phyloP scores from a whole-genome alignment of 2,113 vertebrate species.

The Tragelaphus strepsiceros region DNA sequence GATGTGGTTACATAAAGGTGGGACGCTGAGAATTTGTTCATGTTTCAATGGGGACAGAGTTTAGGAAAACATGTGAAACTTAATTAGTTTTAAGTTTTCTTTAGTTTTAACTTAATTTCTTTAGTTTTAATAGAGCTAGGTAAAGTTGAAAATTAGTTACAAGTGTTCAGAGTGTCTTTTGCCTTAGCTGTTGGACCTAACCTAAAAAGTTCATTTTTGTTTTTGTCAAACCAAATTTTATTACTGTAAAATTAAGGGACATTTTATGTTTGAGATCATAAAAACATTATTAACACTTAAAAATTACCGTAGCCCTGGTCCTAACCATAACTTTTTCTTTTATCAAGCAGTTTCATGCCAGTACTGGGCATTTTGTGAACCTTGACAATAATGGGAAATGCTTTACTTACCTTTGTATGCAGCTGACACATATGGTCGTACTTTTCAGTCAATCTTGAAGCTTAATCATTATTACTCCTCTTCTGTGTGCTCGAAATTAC shows the following conservation, averaged over 20 bases:
- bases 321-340: background rate
- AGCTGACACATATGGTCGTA: background rate
- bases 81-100: background rate
- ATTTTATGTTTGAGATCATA: background rate
- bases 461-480: background rate
- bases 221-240: background rate
- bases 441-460: background rate
- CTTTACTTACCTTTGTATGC: background rate
- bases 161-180: background rate
- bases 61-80: background rate
- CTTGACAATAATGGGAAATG: background rate
- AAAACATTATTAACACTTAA: background rate
- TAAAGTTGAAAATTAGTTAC: slow-evolving; percentile 21
- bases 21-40: background rate
- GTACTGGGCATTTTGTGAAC: background rate
- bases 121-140: background rate
- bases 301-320: background rate
- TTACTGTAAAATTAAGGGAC: background rate
- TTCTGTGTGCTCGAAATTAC: background rate
- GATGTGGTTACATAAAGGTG: background rate
- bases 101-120: background rate
- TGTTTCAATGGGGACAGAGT: background rate
- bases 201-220: background rate
- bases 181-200: background rate
- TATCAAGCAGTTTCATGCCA: background rate